These are phyloP conservation scores for Chiridota heheva DNA, from an alignment of 35 echinoderm and acorn worm species.

Conservation along the genomic window DNA sequence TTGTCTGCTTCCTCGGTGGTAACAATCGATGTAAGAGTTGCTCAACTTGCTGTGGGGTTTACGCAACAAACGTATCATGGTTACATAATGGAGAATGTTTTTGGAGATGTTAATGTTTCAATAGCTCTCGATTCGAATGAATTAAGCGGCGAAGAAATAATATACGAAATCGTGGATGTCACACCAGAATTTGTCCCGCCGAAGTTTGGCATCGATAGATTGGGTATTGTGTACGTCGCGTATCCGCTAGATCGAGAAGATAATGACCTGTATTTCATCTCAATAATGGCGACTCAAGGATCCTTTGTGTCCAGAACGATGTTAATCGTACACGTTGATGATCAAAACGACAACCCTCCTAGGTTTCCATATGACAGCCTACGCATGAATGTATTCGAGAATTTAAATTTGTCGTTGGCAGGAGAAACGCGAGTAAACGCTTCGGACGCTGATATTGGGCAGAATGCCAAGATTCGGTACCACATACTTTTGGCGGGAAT, in stretches of 20 bases:
- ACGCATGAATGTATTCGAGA: constrained; percentile 70
- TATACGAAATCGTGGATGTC: constrained; percentile 10
- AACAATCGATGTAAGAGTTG: too few relatives aligned
- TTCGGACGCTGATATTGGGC: constrained; percentile 64
- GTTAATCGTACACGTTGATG: constrained; percentile 39
- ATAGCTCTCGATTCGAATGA: constrained; percentile 17
- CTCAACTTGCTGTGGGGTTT: too few relatives aligned
- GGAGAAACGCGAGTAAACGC: constrained; percentile 61
- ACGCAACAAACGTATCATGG: too few relatives aligned
- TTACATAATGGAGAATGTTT: constrained; percentile 60
- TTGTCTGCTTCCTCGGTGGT: too few relatives aligned
- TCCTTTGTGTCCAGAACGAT: constrained; percentile 10
- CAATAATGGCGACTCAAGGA: constrained; percentile 34
- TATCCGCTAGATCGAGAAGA: constrained; percentile 73
- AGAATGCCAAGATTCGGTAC: constrained; percentile 65
- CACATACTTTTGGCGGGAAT: constrained; percentile 44
- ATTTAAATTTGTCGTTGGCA: constrained; percentile 42
- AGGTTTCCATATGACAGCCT: constrained; percentile 68
- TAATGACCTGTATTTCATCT: constrained; percentile 34
- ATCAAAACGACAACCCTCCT: constrained; percentile 85
- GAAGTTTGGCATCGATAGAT: constrained; percentile 51
- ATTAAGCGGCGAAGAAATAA: background rate
- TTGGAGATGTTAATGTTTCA: constrained; percentile 47
- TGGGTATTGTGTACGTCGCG: constrained; percentile 40
- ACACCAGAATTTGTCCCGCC: constrained; percentile 32